These are phyloP conservation scores for Brachypalpus laphriformis DNA, from an alignment of 2,888 invertebrate species.

Conservation along the genomic window DNA sequence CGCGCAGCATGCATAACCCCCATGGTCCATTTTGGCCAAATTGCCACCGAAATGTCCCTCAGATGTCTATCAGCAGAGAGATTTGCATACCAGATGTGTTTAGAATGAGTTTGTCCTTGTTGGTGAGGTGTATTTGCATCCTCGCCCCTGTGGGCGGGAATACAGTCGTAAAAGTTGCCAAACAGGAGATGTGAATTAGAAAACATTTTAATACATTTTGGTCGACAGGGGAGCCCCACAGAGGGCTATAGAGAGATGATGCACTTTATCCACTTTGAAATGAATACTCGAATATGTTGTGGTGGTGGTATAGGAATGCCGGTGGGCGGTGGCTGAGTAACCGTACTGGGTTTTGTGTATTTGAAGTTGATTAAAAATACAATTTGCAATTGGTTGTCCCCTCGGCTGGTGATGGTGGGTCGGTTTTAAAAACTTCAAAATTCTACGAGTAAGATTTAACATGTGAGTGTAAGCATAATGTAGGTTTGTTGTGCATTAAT, in stretches of 20 bases:
- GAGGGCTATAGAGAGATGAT: slow-evolving; percentile 1
- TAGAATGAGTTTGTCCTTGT: slow-evolving; percentile 57
- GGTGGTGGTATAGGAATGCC: too few relatives aligned
- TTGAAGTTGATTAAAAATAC: slow-evolving; percentile 67
- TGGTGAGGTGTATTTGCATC: slow-evolving; percentile 1
- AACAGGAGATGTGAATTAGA: slow-evolving; percentile 65
- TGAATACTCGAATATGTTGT: slow-evolving; percentile 49
- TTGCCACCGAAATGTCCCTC: slow-evolving; percentile 63
- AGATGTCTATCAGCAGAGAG: slow-evolving; percentile 67
- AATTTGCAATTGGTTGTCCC: slow-evolving; percentile 57
- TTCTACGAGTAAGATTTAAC: slow-evolving; percentile 21
- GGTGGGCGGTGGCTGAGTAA: neutral
- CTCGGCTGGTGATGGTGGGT: neutral
- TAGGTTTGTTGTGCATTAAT: neutral
- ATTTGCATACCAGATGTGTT: slow-evolving; percentile 63
- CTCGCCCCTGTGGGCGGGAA: neutral
- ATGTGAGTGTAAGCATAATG: neutral
- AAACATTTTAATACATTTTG: slow-evolving; percentile 70
- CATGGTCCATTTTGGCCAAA: slow-evolving; percentile 61
- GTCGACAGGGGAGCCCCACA: neutral
- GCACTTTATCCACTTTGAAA: slow-evolving; percentile 36
- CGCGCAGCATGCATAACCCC: slow-evolving; percentile 32
- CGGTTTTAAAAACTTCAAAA: slow-evolving; percentile 21
- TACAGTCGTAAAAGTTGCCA: slow-evolving; percentile 29
- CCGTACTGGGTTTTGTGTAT: slow-evolving; percentile 52